These are phyloP conservation scores for Centropristis striata DNA, from an alignment of 2,113 vertebrate species.

Conservation along the genomic window DNA sequence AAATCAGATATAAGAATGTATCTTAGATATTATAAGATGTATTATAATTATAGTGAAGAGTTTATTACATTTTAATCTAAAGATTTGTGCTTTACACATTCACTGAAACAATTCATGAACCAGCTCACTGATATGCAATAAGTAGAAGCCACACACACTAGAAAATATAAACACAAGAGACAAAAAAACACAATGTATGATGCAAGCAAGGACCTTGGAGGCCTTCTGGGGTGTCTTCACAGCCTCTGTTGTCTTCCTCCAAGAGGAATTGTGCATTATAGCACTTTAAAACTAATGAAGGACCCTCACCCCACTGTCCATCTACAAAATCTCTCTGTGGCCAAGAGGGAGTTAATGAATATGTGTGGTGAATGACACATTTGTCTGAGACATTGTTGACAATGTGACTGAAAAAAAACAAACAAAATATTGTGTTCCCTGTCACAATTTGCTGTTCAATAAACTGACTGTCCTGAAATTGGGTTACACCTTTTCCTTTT, in stretches of 20 bases:
- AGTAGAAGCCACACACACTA: conserved; percentile 66
- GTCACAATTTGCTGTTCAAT: conserved; percentile 85
- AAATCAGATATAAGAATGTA: conserved; percentile 85
- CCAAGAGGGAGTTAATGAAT: conserved; percentile 63
- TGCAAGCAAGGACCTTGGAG: conserved; percentile 64
- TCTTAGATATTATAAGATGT: conserved; percentile 80
- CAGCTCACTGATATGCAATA: conserved; percentile 87
- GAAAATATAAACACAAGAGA: conserved; percentile 27
- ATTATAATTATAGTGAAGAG: conserved; percentile 77
- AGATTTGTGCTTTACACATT: conserved; percentile 73
- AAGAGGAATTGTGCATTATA: conserved; percentile 82
- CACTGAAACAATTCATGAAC: conserved; percentile 68
- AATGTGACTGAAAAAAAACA: conserved; percentile 60
- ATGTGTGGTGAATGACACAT: conserved; percentile 69
- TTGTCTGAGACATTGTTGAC: conserved; percentile 72
- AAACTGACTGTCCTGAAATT: conserved; percentile 75
- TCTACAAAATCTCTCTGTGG: conserved; percentile 50
- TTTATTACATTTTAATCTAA: conserved; percentile 77
- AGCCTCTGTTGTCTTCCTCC: conserved; percentile 78
- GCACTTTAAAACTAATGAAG: conserved; percentile 76
- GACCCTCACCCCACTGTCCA: conserved; percentile 43
- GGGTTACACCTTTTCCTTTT: background rate
- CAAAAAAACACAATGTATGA: conserved; percentile 53
- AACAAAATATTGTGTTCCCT: conserved; percentile 74
- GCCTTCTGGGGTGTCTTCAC: conserved; percentile 55